A percentile compares a stretch with the other conserved stretches of the same genome.
Evolutionary conservation across 2,888 invertebrate species (phyloP).

Genomic region (Anoncus sp.): DNA sequence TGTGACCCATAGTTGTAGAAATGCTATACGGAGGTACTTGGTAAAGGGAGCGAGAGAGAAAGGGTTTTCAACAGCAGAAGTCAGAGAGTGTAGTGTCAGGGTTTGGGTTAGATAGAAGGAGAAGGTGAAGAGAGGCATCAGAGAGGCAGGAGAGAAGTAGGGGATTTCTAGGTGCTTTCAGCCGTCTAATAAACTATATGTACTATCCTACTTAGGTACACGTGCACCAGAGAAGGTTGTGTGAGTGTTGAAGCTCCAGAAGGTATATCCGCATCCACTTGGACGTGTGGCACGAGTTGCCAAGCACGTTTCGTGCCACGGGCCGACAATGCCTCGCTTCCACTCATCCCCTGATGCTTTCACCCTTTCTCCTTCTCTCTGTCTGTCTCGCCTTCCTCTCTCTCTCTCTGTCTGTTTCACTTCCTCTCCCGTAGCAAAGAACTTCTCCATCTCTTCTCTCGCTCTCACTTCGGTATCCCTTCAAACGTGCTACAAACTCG

Average conservation of each 20-base stretch:
- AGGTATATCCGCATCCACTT: constrained; percentile 49
- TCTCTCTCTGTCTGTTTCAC: not conserved
- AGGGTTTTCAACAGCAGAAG: constrained; percentile 37
- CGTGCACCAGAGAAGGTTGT: constrained; percentile 62
- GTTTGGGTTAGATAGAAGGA: constrained; percentile 29
- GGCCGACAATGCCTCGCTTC: constrained; percentile 62
- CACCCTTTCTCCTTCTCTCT: constrained; percentile 1
- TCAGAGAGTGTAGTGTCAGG: constrained; percentile 35
- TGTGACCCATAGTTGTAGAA: constrained; percentile 19
- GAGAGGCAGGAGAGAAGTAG: constrained; percentile 58
- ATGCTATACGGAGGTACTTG: constrained; percentile 10
- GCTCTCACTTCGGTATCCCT: constrained; percentile 17
- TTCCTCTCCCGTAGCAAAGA: not conserved
- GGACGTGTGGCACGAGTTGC: constrained; percentile 55
- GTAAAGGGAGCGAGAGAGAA: not conserved
- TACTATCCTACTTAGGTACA: constrained; percentile 65
- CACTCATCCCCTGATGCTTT: constrained; percentile 32
- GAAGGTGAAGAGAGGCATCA: constrained; percentile 49
- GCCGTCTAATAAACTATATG: constrained; percentile 69
- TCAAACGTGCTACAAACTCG: constrained; percentile 53
- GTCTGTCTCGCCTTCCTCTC: not conserved
- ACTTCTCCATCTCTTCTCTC: constrained; percentile 19
- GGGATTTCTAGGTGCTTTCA: constrained; percentile 61
- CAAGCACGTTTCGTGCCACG: constrained; percentile 61
- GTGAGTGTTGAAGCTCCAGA: constrained; percentile 45